Conservation (phyloP, 2,113 vertebrate genomes). For the Nibea coibor region DNA sequence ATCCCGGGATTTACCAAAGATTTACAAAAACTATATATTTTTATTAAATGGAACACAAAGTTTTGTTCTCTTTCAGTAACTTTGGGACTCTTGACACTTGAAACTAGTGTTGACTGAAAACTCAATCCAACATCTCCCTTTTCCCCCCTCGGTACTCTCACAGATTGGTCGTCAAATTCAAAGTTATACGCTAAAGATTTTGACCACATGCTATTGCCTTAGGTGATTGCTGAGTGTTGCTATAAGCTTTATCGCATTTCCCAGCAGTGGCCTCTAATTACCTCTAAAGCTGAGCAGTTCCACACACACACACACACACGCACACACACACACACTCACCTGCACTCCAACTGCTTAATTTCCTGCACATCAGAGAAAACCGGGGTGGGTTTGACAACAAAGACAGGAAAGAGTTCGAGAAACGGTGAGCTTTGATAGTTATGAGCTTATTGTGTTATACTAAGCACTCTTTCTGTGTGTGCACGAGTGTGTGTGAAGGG, state of each 20-base stretch:
- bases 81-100: background rate
- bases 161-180: slow-evolving; percentile 41
- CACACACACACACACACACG: slow-evolving; percentile 6
- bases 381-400: slow-evolving; percentile 63
- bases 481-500: slow-evolving; percentile 48
- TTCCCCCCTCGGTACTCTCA: slow-evolving; percentile 5
- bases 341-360: slow-evolving; percentile 71
- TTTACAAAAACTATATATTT: background rate
- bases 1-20: slow-evolving; percentile 14
- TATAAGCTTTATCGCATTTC: slow-evolving; percentile 55
- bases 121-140: background rate
- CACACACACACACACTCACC: slow-evolving; percentile 56
- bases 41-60: slow-evolving; percentile 30
- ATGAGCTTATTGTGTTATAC: slow-evolving; percentile 60
- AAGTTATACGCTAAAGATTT: slow-evolving; percentile 39
- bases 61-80: slow-evolving; percentile 21
- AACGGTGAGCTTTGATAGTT: slow-evolving; percentile 69
- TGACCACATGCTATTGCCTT: slow-evolving; percentile 40
- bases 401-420: slow-evolving; percentile 74
- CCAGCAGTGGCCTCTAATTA: slow-evolving; percentile 32
- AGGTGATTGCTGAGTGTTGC: slow-evolving; percentile 32
- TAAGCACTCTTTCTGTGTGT: slow-evolving; percentile 51
- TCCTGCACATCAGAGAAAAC: slow-evolving; percentile 72
- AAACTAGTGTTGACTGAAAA: background rate
- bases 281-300: background rate